Percentiles rank a stretch among this genome's conserved stretches.
phyloP scores from a whole-genome alignment of 2,113 vertebrate genomes.

The Psettodes erumei region DNA sequence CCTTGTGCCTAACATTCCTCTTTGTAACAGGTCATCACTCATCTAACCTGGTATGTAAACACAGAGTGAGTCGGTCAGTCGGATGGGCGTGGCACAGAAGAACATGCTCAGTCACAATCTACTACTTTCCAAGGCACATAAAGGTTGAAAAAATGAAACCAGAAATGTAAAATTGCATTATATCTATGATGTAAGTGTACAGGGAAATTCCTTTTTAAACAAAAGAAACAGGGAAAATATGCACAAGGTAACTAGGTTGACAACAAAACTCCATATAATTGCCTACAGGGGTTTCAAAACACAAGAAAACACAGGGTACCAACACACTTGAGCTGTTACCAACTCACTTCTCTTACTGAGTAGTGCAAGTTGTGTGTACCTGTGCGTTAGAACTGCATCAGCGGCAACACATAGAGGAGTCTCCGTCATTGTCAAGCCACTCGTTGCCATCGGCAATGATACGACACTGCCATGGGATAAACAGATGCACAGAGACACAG shows the following conservation, averaged over 20 bases:
- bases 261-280: conserved; percentile 22
- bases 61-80: conserved; percentile 53
- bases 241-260: background rate
- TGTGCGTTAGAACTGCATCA: conserved; percentile 45
- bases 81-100: conserved; percentile 55
- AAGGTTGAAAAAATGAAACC: background rate
- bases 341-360: conserved; percentile 38
- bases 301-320: background rate
- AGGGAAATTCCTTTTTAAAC: background rate
- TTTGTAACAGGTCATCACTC: conserved; percentile 65
- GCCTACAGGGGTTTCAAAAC: background rate
- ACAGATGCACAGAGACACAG: conserved; percentile 72
- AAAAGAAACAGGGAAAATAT: background rate
- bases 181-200: background rate
- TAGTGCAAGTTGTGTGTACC: conserved; percentile 10
- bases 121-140: conserved; percentile 2
- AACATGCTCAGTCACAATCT: conserved; percentile 37
- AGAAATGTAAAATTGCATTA: background rate
- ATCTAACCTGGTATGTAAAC: conserved; percentile 77
- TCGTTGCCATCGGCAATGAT: conserved; percentile 75
- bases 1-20: conserved; percentile 68
- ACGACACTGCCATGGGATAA: conserved; percentile 70
- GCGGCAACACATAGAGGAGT: conserved; percentile 54
- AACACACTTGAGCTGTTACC: conserved; percentile 41
- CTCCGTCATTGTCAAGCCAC: conserved; percentile 73